These are phyloP conservation scores for Chorisops tibialis DNA, from an alignment of 2,888 invertebrate genomes.

Conservation along the genomic window DNA sequence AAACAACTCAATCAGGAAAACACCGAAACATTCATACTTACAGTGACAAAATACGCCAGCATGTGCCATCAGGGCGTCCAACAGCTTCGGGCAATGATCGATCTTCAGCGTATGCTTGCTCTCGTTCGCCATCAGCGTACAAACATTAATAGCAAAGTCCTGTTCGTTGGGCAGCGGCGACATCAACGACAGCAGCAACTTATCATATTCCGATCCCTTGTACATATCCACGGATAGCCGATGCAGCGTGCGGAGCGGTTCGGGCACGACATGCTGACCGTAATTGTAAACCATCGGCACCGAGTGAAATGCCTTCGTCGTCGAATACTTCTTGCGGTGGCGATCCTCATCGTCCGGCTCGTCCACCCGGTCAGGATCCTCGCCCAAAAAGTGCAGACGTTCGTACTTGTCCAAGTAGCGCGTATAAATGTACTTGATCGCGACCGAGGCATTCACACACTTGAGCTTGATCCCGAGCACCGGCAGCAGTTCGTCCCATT, in stretches of 20 bases:
- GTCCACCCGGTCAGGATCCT: slow-evolving; percentile 76
- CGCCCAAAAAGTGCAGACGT: slow-evolving; percentile 81
- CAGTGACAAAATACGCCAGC: slow-evolving; percentile 90
- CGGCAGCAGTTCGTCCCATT: slow-evolving; percentile 80
- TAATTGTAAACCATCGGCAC: slow-evolving; percentile 76
- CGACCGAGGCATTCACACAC: slow-evolving; percentile 86
- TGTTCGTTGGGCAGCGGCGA: slow-evolving; percentile 98
- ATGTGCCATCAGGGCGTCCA: slow-evolving; percentile 88
- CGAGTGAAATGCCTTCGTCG: slow-evolving; percentile 61
- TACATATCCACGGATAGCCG: slow-evolving; percentile 67
- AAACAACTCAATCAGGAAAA: too few relatives aligned
- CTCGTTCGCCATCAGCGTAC: slow-evolving; percentile 92
- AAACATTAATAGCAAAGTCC: slow-evolving; percentile 96
- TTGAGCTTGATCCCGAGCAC: slow-evolving; percentile 73
- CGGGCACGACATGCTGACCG: slow-evolving; percentile 70
- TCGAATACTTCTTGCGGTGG: slow-evolving; percentile 60
- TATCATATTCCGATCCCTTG: slow-evolving; percentile 74
- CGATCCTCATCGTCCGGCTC: slow-evolving; percentile 75
- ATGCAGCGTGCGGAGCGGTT: slow-evolving; percentile 61
- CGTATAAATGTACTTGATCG: slow-evolving; percentile 78
- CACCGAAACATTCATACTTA: too few relatives aligned
- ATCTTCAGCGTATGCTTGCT: slow-evolving; percentile 84
- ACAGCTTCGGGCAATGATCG: slow-evolving; percentile 77
- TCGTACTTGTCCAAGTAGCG: slow-evolving; percentile 86
- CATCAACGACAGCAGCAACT: slow-evolving; percentile 83